These are phyloP conservation scores for Macropus fuliginosus DNA, from an alignment of 2,797 vertebrate genomes.

Conservation along the genomic window DNA sequence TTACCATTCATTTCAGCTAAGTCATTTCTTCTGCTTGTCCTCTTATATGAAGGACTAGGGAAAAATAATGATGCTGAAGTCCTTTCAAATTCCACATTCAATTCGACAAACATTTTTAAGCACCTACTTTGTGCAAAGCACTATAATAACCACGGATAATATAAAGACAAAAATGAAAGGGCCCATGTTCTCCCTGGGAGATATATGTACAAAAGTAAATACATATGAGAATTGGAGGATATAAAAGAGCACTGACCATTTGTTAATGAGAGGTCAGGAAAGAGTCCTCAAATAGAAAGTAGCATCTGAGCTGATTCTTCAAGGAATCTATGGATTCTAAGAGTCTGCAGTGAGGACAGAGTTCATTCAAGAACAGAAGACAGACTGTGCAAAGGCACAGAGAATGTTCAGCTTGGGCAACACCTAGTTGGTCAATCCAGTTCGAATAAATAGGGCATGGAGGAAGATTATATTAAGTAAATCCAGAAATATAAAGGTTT, in stretches of 20 bases:
- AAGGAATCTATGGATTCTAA: not conserved
- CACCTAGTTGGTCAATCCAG: not conserved
- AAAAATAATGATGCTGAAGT: constrained; percentile 6
- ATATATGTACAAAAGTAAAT: not conserved
- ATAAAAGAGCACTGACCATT: not conserved
- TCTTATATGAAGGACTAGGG: not conserved
- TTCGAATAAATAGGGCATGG: not conserved
- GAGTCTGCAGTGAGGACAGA: not conserved
- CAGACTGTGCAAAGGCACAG: not conserved
- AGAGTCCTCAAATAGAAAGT: not conserved
- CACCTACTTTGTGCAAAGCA: not conserved
- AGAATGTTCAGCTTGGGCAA: not conserved
- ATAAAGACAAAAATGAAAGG: not conserved
- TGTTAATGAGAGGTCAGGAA: not conserved
- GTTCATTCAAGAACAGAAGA: not conserved
- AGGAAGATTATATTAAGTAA: not conserved
- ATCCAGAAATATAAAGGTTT: not conserved
- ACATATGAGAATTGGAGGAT: not conserved
- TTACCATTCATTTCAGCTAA: constrained; percentile 25
- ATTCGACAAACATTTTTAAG: not conserved
- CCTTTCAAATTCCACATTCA: constrained; percentile 28
- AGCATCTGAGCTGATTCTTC: not conserved
- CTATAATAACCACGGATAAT: not conserved
- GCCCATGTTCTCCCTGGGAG: not conserved
- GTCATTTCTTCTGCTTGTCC: constrained; percentile 26